A percentile compares a stretch with the other conserved stretches of the same genome.
Conservation (phyloP, 1,140 invertebrate genomes). For the Pogonognathellus flavescens region DNA sequence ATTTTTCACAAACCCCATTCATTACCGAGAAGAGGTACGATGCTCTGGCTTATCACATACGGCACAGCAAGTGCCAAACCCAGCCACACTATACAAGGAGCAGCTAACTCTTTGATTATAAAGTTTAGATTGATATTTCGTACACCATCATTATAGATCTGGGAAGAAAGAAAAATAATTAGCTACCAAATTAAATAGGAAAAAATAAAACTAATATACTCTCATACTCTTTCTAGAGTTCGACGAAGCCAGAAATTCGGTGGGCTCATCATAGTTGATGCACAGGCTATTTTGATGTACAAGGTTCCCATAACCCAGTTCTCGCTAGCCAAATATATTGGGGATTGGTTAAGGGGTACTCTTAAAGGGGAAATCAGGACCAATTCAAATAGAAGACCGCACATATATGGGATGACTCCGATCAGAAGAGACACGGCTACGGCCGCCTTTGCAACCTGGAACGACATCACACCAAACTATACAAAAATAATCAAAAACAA, state of each 20-base stretch:
- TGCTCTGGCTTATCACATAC: slow-evolving; percentile 86
- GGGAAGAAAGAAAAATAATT: slow-evolving; percentile 59
- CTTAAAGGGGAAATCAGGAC: slow-evolving; percentile 92
- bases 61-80: slow-evolving; percentile 90
- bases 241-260: slow-evolving; percentile 94
- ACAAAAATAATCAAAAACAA: slow-evolving; percentile 23
- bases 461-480: slow-evolving; percentile 60
- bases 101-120: slow-evolving; percentile 86
- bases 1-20: slow-evolving; percentile 57
- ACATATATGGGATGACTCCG: slow-evolving; percentile 91
- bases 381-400: slow-evolving; percentile 91
- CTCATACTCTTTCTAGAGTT: slow-evolving; percentile 90
- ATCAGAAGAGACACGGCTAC: slow-evolving; percentile 83
- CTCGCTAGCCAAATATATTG: slow-evolving; percentile 79
- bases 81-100: slow-evolving; percentile 89
- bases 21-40: slow-evolving; percentile 82
- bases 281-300: slow-evolving; percentile 98
- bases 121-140: slow-evolving; percentile 91
- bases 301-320: slow-evolving; percentile 84
- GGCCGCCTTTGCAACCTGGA: slow-evolving; percentile 73
- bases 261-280: slow-evolving; percentile 93
- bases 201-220: slow-evolving; percentile 66
- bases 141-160: slow-evolving; percentile 87
- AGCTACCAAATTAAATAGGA: background rate
- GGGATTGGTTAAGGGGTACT: slow-evolving; percentile 94